Evolutionary conservation across 2,113 vertebrate species (phyloP).

Genomic region (Antigone vipio): DNA sequence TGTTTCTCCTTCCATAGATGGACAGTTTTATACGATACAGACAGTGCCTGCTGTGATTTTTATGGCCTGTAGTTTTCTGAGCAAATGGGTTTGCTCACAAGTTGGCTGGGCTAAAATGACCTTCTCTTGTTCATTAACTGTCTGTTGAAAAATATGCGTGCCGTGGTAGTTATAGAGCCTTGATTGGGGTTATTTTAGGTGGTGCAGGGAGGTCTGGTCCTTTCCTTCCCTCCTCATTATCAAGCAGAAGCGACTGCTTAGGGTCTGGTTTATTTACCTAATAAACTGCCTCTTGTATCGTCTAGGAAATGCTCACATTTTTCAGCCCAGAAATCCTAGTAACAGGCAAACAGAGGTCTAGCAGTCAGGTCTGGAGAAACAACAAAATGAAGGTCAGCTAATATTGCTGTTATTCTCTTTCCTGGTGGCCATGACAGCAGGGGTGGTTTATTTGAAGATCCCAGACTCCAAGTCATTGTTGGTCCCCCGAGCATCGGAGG

Average conservation of each 20-base stretch:
- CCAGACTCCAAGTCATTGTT: slow-evolving; percentile 96
- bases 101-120: not conserved
- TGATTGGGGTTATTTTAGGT: slow-evolving; percentile 35
- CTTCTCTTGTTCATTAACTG: slow-evolving; percentile 55
- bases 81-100: slow-evolving; percentile 2
- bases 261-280: slow-evolving; percentile 84
- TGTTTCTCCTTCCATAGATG: not conserved
- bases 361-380: slow-evolving; percentile 92
- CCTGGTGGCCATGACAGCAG: slow-evolving; percentile 96
- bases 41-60: slow-evolving; percentile 29
- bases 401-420: slow-evolving; percentile 95
- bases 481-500: slow-evolving; percentile 72
- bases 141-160: slow-evolving; percentile 16
- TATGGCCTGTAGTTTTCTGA: slow-evolving; percentile 27
- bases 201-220: slow-evolving; percentile 29
- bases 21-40: not conserved
- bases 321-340: slow-evolving; percentile 89
- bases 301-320: slow-evolving; percentile 85
- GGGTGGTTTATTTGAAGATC: slow-evolving; percentile 99
- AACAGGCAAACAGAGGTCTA: slow-evolving; percentile 86
- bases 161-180: not conserved
- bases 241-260: slow-evolving; percentile 63
- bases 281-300: slow-evolving; percentile 83
- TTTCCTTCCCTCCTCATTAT: slow-evolving; percentile 65
- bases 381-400: slow-evolving; percentile 94